Evolutionary conservation across 1,140 invertebrate genomes (phyloP).

Genomic region (Papilio dardanus): DNA sequence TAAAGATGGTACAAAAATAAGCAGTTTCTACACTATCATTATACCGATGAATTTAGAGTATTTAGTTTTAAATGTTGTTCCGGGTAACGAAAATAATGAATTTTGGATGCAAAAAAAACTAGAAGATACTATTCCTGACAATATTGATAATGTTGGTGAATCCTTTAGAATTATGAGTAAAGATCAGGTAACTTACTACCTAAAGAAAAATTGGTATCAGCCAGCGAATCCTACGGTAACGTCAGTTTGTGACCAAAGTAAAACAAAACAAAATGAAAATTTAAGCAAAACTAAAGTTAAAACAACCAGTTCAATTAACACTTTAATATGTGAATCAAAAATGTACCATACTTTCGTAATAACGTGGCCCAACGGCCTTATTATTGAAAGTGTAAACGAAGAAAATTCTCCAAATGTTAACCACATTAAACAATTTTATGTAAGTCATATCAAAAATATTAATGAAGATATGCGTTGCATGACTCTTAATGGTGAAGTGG

Average conservation of each 20-base stretch:
- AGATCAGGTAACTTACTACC: conserved; percentile 70
- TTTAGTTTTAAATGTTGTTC: conserved; percentile 59
- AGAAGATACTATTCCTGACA: conserved; percentile 50
- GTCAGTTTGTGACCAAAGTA: conserved; percentile 30
- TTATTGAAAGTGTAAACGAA: conserved; percentile 76
- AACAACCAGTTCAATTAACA: conserved; percentile 13
- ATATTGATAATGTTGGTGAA: conserved; percentile 52
- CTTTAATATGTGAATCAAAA: conserved; percentile 48
- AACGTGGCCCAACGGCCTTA: conserved; percentile 81
- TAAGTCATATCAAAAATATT: conserved; percentile 45
- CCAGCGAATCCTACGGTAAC: conserved; percentile 39
- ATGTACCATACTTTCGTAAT: conserved; percentile 69
- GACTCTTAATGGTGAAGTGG: conserved; percentile 72
- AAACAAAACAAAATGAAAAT: conserved; percentile 44
- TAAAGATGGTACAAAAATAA: conserved; percentile 74
- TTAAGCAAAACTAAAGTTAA: conserved; percentile 36
- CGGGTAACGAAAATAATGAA: conserved; percentile 59
- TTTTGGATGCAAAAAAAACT: conserved; percentile 67
- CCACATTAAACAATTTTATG: conserved; percentile 79
- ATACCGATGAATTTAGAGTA: conserved; percentile 71
- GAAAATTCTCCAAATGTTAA: conserved; percentile 68
- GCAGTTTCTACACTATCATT: conserved; percentile 69
- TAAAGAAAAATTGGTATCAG: conserved; percentile 66
- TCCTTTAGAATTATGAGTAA: conserved; percentile 61
- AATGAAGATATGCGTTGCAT: conserved; percentile 73